Conservation (phyloP, 2,888 invertebrate species). For the Drosophila hawaiiensis region DNA sequence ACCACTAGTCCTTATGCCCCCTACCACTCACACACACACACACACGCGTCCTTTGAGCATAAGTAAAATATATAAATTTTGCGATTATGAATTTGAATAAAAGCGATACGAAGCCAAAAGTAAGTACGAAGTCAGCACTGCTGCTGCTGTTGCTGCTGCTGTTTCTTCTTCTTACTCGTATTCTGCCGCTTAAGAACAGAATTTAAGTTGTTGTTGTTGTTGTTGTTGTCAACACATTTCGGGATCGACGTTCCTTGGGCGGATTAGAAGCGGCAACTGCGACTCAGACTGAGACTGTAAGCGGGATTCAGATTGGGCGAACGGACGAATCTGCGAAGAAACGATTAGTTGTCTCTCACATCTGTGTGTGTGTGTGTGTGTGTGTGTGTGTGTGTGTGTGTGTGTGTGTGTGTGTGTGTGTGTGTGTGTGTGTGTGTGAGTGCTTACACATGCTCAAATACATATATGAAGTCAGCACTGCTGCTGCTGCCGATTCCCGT, state of each 20-base stretch:
- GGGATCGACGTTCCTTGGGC: slow-evolving; percentile 26
- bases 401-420: too few species aligned
- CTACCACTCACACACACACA: slow-evolving; percentile 32
- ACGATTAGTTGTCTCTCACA: slow-evolving; percentile 22
- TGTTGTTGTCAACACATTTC: slow-evolving; percentile 13
- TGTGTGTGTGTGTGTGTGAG: background rate
- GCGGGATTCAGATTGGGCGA: background rate
- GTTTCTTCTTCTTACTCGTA: background rate
- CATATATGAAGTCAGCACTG: background rate
- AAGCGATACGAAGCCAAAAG: slow-evolving; percentile 79
- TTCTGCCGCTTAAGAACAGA: slow-evolving; percentile 40
- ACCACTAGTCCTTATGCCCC: slow-evolving; percentile 58
- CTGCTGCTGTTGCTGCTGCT: background rate
- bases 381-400: background rate
- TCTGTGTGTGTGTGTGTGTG: background rate
- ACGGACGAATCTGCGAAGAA: background rate
- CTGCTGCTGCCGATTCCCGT: background rate
- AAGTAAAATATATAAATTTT: slow-evolving; percentile 82
- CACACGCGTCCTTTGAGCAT: slow-evolving; percentile 66
- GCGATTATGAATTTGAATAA: slow-evolving; percentile 84
- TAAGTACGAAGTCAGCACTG: slow-evolving; percentile 57
- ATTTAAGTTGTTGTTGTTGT: slow-evolving; percentile 15
- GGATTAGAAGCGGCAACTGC: slow-evolving; percentile 66
- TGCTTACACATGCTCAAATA: background rate
- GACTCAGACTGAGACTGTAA: background rate